Evolutionary conservation across 2,888 invertebrate genomes (phyloP).

Genomic region (Penaeus monodon): DNA sequence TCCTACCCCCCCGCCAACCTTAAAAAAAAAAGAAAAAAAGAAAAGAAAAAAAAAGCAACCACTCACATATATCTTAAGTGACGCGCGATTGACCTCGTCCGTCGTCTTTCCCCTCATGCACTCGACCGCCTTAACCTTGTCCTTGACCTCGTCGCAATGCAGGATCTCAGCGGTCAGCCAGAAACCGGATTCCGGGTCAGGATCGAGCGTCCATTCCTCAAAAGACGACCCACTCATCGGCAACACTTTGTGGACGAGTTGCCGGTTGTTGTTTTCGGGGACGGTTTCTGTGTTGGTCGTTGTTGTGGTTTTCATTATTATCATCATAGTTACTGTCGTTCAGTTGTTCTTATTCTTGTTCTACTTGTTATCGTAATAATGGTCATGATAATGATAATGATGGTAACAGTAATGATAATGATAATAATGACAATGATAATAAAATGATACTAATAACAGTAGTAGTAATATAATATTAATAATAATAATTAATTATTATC

Average conservation of each 20-base stretch:
- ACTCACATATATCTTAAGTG: slow-evolving; percentile 47
- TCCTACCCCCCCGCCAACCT: too few relatives aligned
- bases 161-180: slow-evolving; percentile 2
- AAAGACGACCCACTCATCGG: slow-evolving; percentile 56
- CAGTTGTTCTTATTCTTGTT: too few relatives aligned
- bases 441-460: too few relatives aligned
- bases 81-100: slow-evolving; percentile 23
- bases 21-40: too few relatives aligned
- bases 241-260: slow-evolving; percentile 46
- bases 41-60: neutral
- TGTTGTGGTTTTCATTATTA: too few relatives aligned
- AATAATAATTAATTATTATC: too few relatives aligned
- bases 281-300: neutral
- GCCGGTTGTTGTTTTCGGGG: slow-evolving; percentile 13
- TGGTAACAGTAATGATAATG: too few relatives aligned
- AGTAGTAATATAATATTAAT: too few relatives aligned
- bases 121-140: slow-evolving; percentile 7
- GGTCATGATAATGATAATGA: too few relatives aligned
- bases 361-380: too few relatives aligned
- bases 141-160: neutral
- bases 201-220: slow-evolving; percentile 57
- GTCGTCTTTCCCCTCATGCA: slow-evolving; percentile 39
- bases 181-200: slow-evolving; percentile 26
- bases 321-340: too few relatives aligned
- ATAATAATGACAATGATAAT: too few relatives aligned